Percentiles rank a stretch among this genome's conserved stretches.
phyloP scores from a whole-genome alignment of 2,797 vertebrate genomes.

The Crocodylus rhombifer region DNA sequence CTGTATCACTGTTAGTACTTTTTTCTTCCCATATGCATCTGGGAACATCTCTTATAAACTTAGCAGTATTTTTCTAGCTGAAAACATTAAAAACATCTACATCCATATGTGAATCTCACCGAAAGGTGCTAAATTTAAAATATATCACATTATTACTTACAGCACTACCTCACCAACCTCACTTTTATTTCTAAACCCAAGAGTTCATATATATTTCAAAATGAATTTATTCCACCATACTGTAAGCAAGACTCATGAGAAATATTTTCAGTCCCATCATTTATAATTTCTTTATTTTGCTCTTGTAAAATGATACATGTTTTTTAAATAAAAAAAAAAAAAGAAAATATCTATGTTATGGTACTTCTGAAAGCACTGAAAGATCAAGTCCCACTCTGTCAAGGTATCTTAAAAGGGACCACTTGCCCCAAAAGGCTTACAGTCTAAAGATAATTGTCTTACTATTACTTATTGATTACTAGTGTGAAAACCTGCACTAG shows the following conservation, averaged over 20 bases:
- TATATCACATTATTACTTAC: background rate
- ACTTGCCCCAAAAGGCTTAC: background rate
- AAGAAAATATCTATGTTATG: background rate
- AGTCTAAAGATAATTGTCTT: background rate
- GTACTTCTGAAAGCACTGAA: background rate
- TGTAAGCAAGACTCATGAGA: background rate
- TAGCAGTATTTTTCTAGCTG: too few species aligned
- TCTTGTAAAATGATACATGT: background rate
- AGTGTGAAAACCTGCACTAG: background rate
- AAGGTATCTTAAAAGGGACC: background rate
- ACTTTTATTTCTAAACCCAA: background rate
- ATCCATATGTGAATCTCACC: too few species aligned
- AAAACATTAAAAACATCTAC: too few species aligned
- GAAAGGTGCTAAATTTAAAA: background rate
- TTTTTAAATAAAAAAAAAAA: background rate
- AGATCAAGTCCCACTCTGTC: too few species aligned
- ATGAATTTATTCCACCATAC: background rate
- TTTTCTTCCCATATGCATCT: too few species aligned
- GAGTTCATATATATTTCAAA: background rate
- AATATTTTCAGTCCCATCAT: background rate
- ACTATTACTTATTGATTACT: background rate
- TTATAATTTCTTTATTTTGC: background rate
- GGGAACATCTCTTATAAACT: too few species aligned
- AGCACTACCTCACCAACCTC: background rate
- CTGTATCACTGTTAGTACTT: too few species aligned